phyloP scores from a whole-genome alignment of 2,888 invertebrate species.

The Drosophila nigritarsus region DNA sequence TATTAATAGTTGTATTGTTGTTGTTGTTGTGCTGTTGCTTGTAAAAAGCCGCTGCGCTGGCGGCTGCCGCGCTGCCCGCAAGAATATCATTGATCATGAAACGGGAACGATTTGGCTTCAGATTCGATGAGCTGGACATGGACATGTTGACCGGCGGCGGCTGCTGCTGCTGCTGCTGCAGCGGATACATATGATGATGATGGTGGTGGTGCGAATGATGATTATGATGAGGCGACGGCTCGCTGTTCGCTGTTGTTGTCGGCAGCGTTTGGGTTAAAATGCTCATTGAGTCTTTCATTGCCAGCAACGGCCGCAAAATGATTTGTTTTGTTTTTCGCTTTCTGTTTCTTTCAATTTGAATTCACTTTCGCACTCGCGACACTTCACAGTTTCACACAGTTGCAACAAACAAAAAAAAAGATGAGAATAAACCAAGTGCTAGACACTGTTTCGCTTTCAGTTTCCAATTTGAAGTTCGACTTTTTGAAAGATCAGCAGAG shows the following conservation, averaged over 20 bases:
- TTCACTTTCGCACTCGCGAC: slow-evolving; percentile 5
- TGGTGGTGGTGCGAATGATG: slow-evolving; percentile 42
- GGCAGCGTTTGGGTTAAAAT: slow-evolving; percentile 79
- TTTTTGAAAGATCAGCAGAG: neutral
- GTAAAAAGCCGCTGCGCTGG: slow-evolving; percentile 78
- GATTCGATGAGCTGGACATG: slow-evolving; percentile 73
- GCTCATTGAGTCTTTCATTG: slow-evolving; percentile 84
- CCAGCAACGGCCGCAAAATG: slow-evolving; percentile 33
- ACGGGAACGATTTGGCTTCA: slow-evolving; percentile 83
- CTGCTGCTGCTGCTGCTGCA: slow-evolving; percentile 39
- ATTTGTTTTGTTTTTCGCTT: neutral
- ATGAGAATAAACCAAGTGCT: neutral
- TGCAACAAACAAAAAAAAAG: slow-evolving; percentile 31
- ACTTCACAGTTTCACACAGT: slow-evolving; percentile 4
- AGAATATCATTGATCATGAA: slow-evolving; percentile 83
- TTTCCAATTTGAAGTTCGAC: slow-evolving; percentile 24
- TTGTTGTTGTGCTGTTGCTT: slow-evolving; percentile 74
- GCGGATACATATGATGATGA: slow-evolving; percentile 48
- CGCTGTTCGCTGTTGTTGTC: slow-evolving; percentile 56
- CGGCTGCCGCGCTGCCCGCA: slow-evolving; percentile 83
- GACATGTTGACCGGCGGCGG: slow-evolving; percentile 66
- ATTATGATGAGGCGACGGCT: slow-evolving; percentile 57
- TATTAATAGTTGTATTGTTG: slow-evolving; percentile 39
- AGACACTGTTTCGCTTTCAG: slow-evolving; percentile 15
- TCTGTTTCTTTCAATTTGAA: slow-evolving; percentile 21